These are phyloP conservation scores for Rhodinocichla rosea DNA, from an alignment of 2,113 vertebrate genomes.

Conservation along the genomic window DNA sequence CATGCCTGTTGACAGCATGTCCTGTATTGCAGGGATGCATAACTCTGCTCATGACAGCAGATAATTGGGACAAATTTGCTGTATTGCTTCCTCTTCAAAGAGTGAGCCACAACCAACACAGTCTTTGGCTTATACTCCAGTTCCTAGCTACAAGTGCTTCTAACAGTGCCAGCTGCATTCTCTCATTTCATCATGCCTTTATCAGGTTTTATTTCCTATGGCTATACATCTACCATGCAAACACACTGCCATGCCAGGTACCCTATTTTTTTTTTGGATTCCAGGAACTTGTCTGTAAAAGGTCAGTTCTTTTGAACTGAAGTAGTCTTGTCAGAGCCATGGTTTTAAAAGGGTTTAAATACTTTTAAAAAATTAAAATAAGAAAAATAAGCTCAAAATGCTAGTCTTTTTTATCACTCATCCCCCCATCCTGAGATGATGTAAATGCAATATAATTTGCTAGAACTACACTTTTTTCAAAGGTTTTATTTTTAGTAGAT, in stretches of 20 bases:
- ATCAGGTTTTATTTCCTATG: background rate
- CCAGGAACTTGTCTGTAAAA: background rate
- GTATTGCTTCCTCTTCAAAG: background rate
- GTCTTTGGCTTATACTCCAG: background rate
- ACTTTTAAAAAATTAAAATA: background rate
- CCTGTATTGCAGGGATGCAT: background rate
- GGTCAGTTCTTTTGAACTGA: background rate
- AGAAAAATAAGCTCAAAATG: background rate
- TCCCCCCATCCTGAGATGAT: background rate
- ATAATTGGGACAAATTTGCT: background rate
- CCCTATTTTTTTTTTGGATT: background rate
- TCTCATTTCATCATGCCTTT: background rate
- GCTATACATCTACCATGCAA: background rate
- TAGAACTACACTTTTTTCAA: background rate
- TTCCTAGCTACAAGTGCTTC: background rate
- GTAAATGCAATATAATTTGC: background rate
- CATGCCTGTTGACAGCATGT: background rate
- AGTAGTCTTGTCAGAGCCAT: background rate
- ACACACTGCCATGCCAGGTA: background rate
- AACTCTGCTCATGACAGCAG: background rate
- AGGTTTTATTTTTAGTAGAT: conserved; percentile 29
- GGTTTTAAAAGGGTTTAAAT: background rate
- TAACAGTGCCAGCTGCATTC: background rate
- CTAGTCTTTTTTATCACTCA: background rate
- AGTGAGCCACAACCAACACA: background rate